These are phyloP conservation scores for Euura saliciscinereae DNA, from an alignment of 1,140 invertebrate genomes.

Conservation along the genomic window DNA sequence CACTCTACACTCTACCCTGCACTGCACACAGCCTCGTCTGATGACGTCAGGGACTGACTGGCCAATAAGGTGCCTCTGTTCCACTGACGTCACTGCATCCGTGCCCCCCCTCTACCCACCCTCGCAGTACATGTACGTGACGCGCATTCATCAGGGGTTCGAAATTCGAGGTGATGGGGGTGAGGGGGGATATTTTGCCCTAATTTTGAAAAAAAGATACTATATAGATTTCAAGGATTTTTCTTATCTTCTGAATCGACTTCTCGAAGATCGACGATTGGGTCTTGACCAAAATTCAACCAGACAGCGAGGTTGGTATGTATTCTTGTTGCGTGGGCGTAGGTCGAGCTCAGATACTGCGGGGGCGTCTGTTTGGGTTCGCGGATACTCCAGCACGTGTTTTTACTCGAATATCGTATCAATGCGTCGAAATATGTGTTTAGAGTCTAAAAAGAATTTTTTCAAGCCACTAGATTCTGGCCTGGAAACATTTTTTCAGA, in stretches of 20 bases:
- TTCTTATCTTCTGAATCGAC: too few species aligned
- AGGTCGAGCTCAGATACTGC: constrained; percentile 29
- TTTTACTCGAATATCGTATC: constrained; percentile 10
- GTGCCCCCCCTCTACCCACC: neutral
- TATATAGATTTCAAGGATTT: too few species aligned
- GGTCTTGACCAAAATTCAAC: too few species aligned
- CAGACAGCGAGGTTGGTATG: too few species aligned
- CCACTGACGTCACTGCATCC: constrained; percentile 53
- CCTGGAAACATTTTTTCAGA: too few species aligned
- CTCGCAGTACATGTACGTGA: constrained; percentile 35
- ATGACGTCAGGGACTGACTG: constrained; percentile 50
- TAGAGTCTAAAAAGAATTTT: too few species aligned
- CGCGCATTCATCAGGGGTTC: constrained; percentile 48
- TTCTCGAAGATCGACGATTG: neutral
- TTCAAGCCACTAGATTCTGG: too few species aligned
- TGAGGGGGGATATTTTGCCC: constrained; percentile 17
- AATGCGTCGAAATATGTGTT: too few species aligned
- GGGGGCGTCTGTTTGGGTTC: constrained; percentile 45
- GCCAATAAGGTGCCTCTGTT: constrained; percentile 50
- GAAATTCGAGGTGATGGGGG: constrained; percentile 21
- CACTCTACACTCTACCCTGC: neutral
- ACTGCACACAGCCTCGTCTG: constrained; percentile 16
- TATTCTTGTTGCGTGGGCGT: constrained; percentile 19
- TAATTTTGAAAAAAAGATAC: constrained; percentile 3
- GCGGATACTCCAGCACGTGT: constrained; percentile 31